Evolutionary conservation across 2,113 vertebrate species (phyloP), one percentile per base, ranked within the genome.

Genomic region (Fregetta grallaria): DNA sequence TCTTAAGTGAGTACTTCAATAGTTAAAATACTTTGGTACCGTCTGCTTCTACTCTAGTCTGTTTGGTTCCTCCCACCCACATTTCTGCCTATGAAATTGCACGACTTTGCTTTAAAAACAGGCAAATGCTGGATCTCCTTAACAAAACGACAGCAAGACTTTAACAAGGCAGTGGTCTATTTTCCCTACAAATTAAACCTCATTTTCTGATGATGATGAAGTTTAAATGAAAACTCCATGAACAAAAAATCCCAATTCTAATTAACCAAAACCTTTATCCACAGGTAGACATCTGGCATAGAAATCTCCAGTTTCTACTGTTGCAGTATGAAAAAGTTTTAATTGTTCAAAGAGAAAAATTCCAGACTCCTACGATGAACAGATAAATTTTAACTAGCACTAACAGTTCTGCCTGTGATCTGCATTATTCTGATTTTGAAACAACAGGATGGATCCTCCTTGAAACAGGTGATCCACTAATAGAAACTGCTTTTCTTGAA

Each of bases 201-300:
- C 34, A 68, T 92, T 93, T 95, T 87, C 92, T 76, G 49, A n/a
- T 38, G 66, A 82, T 85, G 58, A 82, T 90, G 75, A 88, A 52
- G 49, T 96, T 90, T 82, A 92, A 78, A 86, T 76, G 49, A 65
- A 90, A 94, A 90, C 49, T 44, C 59, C 21, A 10, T 38, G 71
- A 92, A 86, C 52, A 93, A 90, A 67, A 85, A 53, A 30, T 75
- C 58, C 62, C 71, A 72, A 38, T 75, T 88, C 74, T 75, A 63
- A 89, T 94, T 87, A 92, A 84, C 42, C 32, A 90, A 87, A 94
- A 55, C 16, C 81, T 88, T 92, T 78, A 63, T 68, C 86, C 88
- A 88, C 66, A 85, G 58, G 40, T 40, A 92, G 62, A 71, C 67
- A 76, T 40, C 74, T 90, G 78, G 62, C 74, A 75, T 3, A 72